Evolutionary conservation across 2,888 invertebrate species (phyloP), one percentile per base, ranked within the genome.

Genomic region (Sicus ferrugineus): DNA sequence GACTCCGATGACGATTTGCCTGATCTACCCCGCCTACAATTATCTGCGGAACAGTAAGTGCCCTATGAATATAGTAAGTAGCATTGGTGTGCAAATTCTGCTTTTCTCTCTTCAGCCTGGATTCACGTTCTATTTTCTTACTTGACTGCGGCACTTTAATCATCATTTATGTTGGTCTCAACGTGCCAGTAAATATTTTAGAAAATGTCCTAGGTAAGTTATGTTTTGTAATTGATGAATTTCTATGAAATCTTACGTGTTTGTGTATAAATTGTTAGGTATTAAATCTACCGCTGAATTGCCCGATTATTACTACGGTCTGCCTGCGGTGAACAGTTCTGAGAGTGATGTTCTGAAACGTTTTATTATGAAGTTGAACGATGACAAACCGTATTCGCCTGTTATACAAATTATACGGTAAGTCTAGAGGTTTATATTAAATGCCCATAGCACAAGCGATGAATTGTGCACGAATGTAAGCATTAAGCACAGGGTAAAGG

Each of bases 61-160:
- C 61, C 7, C 31, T 21, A 23, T 3, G 0, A 46, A 21, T 23
- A 28, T 6, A 50, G 11, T 11, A n/a, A 16, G 3, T 58, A 9
- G 7, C 34, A 9, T 34, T 34, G 14, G 14, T 34, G 9, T 34
- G 9, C 7, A 34, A n/a, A 42, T 42, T 42, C 7, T 50, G 3
- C 11, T 67, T 58, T 38, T 58, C 48, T n/a, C 14, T 69, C 75
- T 72, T 69, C 75, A 88, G 91, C 73, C 83, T 96, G 70, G 93
- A 94, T 80, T 88, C 94, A 56, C 91, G 93, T 62, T 98, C 98
- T 34, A 94, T 94, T 11, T 99, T 97, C 84, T 87, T 99, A 3
- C 86, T 99, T 84, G 98, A 99, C 85, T 90, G 92, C 74, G 96
- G 95, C 11, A 91, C 92, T 68, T 88, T 88, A 71, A 91, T 98